phyloP scores from a whole-genome alignment of 2,888 invertebrate species.

The Drosophila algonquin region DNA sequence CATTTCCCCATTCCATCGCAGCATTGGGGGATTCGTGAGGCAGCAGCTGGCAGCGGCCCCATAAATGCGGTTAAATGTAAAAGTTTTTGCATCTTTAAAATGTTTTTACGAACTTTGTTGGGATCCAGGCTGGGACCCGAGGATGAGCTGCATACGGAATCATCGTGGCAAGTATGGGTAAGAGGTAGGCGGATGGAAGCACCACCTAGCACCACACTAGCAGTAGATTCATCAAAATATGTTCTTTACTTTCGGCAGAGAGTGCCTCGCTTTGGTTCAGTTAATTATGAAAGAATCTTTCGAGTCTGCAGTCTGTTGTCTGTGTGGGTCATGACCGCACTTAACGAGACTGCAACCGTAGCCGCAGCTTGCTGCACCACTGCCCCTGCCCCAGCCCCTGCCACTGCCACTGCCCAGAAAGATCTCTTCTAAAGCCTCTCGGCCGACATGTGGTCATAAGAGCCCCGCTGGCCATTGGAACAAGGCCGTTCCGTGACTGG shows the following conservation, averaged over 20 bases:
- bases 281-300: slow-evolving; percentile 35
- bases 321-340: slow-evolving; percentile 8
- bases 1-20: slow-evolving; percentile 7
- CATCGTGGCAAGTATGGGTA: slow-evolving; percentile 2
- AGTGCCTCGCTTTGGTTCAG: slow-evolving; percentile 3
- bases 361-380: slow-evolving; percentile 12
- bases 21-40: slow-evolving; percentile 18
- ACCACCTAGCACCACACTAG: not conserved
- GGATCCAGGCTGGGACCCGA: slow-evolving; percentile 14
- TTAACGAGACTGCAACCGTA: slow-evolving; percentile 20
- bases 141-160: slow-evolving; percentile 30
- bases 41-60: slow-evolving; percentile 57
- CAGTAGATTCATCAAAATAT: too few relatives aligned
- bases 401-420: slow-evolving; percentile 13
- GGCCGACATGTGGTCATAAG: slow-evolving; percentile 41
- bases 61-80: slow-evolving; percentile 80
- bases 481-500: slow-evolving; percentile 69
- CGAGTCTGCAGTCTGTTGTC: slow-evolving; percentile 1
- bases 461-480: slow-evolving; percentile 6
- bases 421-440: slow-evolving; percentile 41
- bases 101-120: slow-evolving; percentile 67
- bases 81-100: slow-evolving; percentile 71
- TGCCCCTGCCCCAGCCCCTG: not conserved
- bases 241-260: not conserved
- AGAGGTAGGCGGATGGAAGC: not conserved